Conservation (phyloP, 2,888 invertebrate species). For the Uropetala carovei region DNA sequence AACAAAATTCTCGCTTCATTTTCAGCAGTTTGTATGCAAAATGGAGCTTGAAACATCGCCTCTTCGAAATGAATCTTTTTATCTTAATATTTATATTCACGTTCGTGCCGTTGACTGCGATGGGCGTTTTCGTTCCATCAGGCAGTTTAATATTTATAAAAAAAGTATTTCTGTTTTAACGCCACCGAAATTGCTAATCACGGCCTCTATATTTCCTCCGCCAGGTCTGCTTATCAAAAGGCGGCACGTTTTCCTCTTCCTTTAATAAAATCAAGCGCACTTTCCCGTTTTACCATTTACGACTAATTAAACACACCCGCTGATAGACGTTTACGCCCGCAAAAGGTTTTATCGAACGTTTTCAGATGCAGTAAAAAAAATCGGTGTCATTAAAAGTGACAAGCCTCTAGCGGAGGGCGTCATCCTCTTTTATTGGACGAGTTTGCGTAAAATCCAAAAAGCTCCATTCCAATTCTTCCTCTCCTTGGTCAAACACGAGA, state of each 20-base stretch:
- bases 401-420: neutral
- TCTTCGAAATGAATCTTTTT: conserved; percentile 23
- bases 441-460: conserved; percentile 13
- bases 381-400: neutral
- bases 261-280: neutral
- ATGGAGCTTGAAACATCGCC: conserved; percentile 14
- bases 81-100: neutral
- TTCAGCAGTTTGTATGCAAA: neutral
- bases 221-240: neutral
- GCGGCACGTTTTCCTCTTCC: conserved; percentile 7
- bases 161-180: neutral
- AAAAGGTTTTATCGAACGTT: neutral
- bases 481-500: conserved; percentile 18
- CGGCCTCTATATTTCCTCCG: neutral
- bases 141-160: neutral
- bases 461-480: neutral
- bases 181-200: neutral
- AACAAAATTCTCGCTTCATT: neutral
- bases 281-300: neutral
- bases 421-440: neutral
- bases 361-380: neutral
- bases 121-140: too few species aligned
- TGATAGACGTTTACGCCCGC: neutral
- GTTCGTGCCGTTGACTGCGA: neutral
- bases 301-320: conserved; percentile 5